phyloP scores from a whole-genome alignment of 2,888 invertebrate genomes.

The Malthinus flaveolus region DNA sequence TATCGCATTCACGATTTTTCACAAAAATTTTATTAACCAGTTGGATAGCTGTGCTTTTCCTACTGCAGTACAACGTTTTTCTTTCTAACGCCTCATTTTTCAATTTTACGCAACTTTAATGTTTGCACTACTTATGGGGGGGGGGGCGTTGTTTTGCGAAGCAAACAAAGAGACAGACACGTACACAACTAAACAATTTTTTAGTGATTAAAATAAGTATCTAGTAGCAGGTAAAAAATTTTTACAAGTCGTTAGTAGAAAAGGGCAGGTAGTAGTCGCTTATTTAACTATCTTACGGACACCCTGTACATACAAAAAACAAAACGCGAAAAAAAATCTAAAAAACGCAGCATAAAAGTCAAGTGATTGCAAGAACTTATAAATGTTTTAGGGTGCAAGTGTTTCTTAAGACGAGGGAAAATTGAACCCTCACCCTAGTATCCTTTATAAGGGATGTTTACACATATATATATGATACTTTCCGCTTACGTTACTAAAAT shows the following conservation, averaged over 20 bases:
- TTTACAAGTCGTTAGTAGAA: no score
- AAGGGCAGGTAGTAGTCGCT: no score
- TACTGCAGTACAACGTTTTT: conserved; percentile 39
- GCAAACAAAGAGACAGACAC: no score
- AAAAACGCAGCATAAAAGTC: neutral
- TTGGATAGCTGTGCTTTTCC: conserved; percentile 30
- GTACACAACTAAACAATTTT: no score
- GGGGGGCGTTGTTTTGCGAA: no score
- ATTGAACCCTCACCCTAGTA: conserved; percentile 24
- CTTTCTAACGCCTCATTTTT: conserved; percentile 36
- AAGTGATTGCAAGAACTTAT: conserved; percentile 24
- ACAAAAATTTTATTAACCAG: conserved; percentile 13
- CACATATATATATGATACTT: conserved; percentile 32
- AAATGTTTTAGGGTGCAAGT: conserved; percentile 28
- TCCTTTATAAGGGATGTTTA: conserved; percentile 28
- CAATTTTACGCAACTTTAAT: no score
- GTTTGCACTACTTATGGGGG: no score
- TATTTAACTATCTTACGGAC: no score
- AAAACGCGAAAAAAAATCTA: no score
- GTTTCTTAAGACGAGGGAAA: conserved; percentile 26
- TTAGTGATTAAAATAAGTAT: no score
- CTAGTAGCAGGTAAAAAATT: no score
- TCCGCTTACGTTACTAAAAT: conserved; percentile 22
- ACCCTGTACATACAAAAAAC: no score
- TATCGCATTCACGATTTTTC: neutral